A percentile compares a stretch with the other conserved stretches of the same genome.
Evolutionary conservation across 2,113 vertebrate genomes (phyloP).

Genomic region (Cygnus atratus): DNA sequence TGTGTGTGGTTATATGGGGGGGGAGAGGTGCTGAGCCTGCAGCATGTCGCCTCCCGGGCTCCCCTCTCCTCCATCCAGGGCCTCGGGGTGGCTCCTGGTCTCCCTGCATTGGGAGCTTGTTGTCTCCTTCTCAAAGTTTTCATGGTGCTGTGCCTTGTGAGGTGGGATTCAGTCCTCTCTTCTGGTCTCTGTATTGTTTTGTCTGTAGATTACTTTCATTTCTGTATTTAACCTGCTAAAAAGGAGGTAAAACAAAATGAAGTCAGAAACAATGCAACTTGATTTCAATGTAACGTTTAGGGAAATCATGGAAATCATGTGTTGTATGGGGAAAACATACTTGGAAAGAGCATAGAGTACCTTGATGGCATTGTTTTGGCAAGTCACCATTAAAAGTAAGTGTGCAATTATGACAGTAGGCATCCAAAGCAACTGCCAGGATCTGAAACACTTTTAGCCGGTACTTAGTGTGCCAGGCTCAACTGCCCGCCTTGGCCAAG

Average conservation of each 20-base stretch:
- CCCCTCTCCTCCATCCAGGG: too few relatives aligned
- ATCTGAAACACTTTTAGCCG: background rate
- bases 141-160: background rate
- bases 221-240: background rate
- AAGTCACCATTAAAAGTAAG: background rate
- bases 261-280: background rate
- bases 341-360: background rate
- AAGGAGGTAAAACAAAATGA: background rate
- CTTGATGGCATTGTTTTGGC: fast-evolving
- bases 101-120: background rate
- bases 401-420: background rate
- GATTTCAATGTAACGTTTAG: background rate
- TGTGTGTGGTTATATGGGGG: too few relatives aligned
- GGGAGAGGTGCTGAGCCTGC: too few relatives aligned
- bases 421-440: fast-evolving
- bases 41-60: too few relatives aligned
- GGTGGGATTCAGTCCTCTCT: too few relatives aligned
- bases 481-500: background rate
- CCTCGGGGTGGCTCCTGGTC: background rate
- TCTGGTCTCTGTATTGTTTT: background rate
- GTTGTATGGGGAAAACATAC: background rate
- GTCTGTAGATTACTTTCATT: background rate
- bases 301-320: background rate
- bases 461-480: background rate
- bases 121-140: too few relatives aligned